Evolutionary conservation across 2,113 vertebrate genomes (phyloP), one percentile per base, ranked within the genome.

Genomic region (Hippocampus zosterae): DNA sequence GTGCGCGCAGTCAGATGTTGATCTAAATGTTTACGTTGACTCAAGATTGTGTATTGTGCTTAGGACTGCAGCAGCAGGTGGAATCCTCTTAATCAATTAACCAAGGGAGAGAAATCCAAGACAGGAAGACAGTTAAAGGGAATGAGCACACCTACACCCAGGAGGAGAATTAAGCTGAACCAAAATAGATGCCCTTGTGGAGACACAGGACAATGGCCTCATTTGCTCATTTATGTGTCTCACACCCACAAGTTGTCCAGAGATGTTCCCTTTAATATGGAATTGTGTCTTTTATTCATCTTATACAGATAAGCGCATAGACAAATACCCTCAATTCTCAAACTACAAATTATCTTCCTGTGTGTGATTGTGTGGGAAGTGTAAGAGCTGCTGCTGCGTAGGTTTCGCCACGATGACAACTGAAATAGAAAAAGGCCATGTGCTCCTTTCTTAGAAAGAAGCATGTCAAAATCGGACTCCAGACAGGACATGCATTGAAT

Each of bases 1-100:
- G 33, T 68, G 37, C 64, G 48, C 16, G 9, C 21, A 61, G 61
- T 72, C 65, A 55, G 52, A 72, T 42, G 53, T 67, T 78, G 75
- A 79, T 80, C 70, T 81, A 44, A 65, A 29, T 76, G 76, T 81
- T 76, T 79, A 50, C 66, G 61, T 74, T 8, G 19, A 41, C 21
- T 40, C 18, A 41, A 40, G 71, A 71, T 76, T 25, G 62, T n/a
- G 65, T 67, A 69, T 40, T 52, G 65, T 56, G 63, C 75, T 83
- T 81, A 75, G 77, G 2, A 5, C 82, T 69, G 75, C 79, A 80
- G 75, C 67, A 61, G 75, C 77, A 71, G 25, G 65, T 71, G 60
- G 65, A 89, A 91, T 88, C 87, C 80, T 86, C 86, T 88, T 89
- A 88, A 77, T 78, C 80, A 86, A 79, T 86, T 84, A 88, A 55